Base-by-base conservation (phyloP, 1,140 invertebrate species). In the Eumaeus atala region DNA sequence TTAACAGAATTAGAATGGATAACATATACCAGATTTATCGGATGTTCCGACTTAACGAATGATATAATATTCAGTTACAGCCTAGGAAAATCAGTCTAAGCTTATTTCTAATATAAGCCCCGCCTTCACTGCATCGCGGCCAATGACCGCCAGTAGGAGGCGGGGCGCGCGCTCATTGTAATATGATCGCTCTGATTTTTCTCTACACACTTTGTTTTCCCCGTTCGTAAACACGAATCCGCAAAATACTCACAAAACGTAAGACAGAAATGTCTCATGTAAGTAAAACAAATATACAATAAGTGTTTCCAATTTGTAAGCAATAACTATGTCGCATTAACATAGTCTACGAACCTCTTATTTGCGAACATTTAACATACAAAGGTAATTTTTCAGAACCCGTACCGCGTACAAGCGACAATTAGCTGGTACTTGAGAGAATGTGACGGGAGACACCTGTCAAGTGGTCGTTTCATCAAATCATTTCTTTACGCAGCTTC, bases 401-500 rank as follows among this genome's bases (percentile, higher is more conserved):
- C 67, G 59, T 63, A 61, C 62, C 58, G 66, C 67, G 64, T 66
- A 70, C 70, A 77, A 79, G 67, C 74, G 62, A 74, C 74, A 79
- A 85, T 84, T 84, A 84, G 68, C 68, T 55, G 62, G 62, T 79
- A 67, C 58, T 72, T 54, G 70, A 66, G 72, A 70, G 70, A 72
- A 76, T 70, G 70, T 68, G 75, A 70, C 74, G 77, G 80, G 74
- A 73, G 73, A 74, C 84, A 87, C 84, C 84, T 87, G 81, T 87
- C 84, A 84, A 76, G 68, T 72, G 67, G 72, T 68, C 67, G 75
- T 78, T 84, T 84, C 74, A 83, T 84, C 78, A 87, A 87, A 87
- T 87, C 84, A 81, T 87, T 83, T 83, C 76, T 84, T 84, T 80
- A 82, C 71, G 66, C 81, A 84, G 81, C 77, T 75, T 84, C 77